These are phyloP conservation scores for Lapara coniferarum DNA, from an alignment of 2,888 invertebrate genomes.

Conservation along the genomic window DNA sequence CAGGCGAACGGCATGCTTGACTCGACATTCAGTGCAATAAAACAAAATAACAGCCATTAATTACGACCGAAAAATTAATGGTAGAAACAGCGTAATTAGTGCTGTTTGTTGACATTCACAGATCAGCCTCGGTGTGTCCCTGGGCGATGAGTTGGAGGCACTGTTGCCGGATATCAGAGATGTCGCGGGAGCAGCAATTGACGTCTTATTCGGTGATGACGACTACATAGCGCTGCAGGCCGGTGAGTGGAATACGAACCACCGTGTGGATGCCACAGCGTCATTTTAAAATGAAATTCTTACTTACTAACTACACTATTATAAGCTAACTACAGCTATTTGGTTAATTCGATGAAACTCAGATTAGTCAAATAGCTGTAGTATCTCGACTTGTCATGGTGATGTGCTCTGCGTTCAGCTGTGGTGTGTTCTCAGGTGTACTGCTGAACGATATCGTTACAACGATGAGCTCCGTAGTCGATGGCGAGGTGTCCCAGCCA, in stretches of 20 bases:
- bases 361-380: no score
- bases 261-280: no score
- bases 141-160: constrained; percentile 34
- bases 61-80: no score
- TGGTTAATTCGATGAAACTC: no score
- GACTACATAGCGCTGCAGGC: constrained; percentile 35
- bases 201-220: constrained; percentile 39
- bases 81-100: no score
- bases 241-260: constrained; percentile 37
- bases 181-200: constrained; percentile 42
- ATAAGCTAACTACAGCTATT: not conserved
- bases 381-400: not conserved
- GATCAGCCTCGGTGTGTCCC: constrained; percentile 45
- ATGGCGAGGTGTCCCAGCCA: constrained; percentile 39
- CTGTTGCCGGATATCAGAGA: constrained; percentile 40
- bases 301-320: not conserved
- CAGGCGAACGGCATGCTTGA: no score
- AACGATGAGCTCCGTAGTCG: constrained; percentile 32
- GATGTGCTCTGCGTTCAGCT: not conserved
- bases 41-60: no score
- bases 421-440: constrained; percentile 39
- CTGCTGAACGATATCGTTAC: constrained; percentile 46
- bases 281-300: no score
- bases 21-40: no score
- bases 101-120: constrained; percentile 32